Evolutionary conservation across 2,113 vertebrate species (phyloP).

Genomic region (Corythaeola cristata): DNA sequence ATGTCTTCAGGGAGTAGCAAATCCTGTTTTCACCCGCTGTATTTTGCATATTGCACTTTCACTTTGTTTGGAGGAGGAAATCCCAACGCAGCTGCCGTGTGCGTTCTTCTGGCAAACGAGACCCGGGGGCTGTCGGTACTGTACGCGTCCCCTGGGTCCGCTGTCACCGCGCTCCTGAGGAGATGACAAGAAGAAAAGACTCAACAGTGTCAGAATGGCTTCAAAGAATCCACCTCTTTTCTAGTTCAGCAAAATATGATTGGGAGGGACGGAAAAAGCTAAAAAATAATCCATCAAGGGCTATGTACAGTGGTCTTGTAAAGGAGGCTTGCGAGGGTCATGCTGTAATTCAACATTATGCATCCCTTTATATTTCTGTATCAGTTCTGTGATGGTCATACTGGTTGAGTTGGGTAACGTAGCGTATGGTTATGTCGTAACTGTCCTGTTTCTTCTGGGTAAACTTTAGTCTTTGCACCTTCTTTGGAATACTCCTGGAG

Average conservation of each 20-base stretch:
- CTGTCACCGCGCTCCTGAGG: background rate
- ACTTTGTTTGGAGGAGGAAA: background rate
- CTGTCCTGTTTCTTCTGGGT: background rate
- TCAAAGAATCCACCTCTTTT: background rate
- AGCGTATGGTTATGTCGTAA: rapidly evolving
- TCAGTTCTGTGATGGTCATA: rapidly evolving
- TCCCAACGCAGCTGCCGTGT: background rate
- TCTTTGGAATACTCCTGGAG: background rate
- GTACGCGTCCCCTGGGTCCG: background rate
- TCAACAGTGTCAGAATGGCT: background rate
- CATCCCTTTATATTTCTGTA: background rate
- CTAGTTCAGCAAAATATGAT: background rate
- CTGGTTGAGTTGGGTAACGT: background rate
- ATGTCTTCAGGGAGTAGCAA: background rate
- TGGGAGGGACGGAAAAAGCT: too few relatives aligned
- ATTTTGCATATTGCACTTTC: background rate
- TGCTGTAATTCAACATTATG: background rate
- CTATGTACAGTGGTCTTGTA: background rate
- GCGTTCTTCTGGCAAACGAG: background rate
- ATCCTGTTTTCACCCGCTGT: background rate
- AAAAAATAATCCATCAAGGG: background rate
- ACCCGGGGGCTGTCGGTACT: background rate
- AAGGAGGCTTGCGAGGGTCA: background rate
- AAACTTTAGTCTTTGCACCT: background rate
- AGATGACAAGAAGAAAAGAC: background rate